Evolutionary conservation across 2,888 invertebrate genomes (phyloP).

Genomic region (Pardosa pseudoannulata): DNA sequence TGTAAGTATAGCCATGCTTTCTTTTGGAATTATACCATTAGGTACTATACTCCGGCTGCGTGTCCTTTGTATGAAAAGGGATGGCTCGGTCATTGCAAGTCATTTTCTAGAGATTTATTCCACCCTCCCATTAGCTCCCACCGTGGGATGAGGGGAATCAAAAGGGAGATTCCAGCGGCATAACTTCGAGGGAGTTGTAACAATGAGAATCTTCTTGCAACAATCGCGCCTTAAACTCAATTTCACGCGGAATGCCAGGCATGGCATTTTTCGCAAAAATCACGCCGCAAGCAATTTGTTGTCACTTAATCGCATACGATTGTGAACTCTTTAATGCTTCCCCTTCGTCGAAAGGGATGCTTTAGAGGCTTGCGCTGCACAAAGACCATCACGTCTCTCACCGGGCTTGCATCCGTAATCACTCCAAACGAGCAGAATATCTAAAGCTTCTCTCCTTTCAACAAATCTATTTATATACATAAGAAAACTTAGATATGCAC

Average conservation of each 20-base stretch:
- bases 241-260: conserved; percentile 63
- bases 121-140: conserved; percentile 5
- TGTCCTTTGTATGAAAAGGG: background rate
- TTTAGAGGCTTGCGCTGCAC: background rate
- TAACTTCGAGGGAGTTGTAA: background rate
- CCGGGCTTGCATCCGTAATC: conserved; percentile 35
- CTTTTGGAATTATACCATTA: background rate
- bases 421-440: conserved; percentile 38
- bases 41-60: background rate
- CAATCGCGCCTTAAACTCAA: conserved; percentile 68
- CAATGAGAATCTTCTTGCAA: background rate
- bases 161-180: background rate
- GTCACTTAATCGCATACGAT: conserved; percentile 70
- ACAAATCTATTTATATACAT: conserved; percentile 58
- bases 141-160: background rate
- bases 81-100: background rate
- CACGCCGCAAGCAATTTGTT: conserved; percentile 53
- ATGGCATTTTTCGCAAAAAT: conserved; percentile 29
- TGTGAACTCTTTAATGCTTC: background rate
- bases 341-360: background rate
- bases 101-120: conserved; percentile 53
- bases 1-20: background rate
- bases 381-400: conserved; percentile 43
- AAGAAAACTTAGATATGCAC: conserved; percentile 45
- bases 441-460: conserved; percentile 35